phyloP scores from a whole-genome alignment of 2,888 invertebrate genomes.

The Selenia dentaria region DNA sequence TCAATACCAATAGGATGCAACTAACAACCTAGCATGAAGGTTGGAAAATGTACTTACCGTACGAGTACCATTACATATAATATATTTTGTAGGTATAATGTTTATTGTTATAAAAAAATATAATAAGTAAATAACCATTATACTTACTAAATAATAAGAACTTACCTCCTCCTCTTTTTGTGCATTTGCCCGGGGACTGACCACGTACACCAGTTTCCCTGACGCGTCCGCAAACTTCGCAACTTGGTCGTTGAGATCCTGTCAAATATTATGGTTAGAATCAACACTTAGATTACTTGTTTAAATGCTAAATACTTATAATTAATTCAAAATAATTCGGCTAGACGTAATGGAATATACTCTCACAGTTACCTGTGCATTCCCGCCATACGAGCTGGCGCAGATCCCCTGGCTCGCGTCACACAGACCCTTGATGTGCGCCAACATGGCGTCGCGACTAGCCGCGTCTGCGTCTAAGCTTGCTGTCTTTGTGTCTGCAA shows the following conservation, averaged over 20 bases:
- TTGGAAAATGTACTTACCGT: no score
- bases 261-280: neutral
- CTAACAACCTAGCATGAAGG: no score
- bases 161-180: conserved; percentile 47
- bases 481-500: conserved; percentile 41
- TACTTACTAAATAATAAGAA: no score
- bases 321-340: no score
- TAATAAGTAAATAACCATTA: no score
- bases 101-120: no score
- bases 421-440: conserved; percentile 38
- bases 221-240: conserved; percentile 41
- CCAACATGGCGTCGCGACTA: conserved; percentile 37
- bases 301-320: neutral
- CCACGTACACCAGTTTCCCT: conserved; percentile 34
- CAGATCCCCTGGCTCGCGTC: conserved; percentile 40
- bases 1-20: no score
- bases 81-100: no score
- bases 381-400: conserved; percentile 22
- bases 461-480: conserved; percentile 33
- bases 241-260: conserved; percentile 43
- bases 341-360: no score
- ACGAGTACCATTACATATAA: no score
- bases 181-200: conserved; percentile 37
- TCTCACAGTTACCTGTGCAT: conserved; percentile 23
- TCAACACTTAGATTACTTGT: no score